These are phyloP conservation scores for Machimus atricapillus DNA, from an alignment of 2,888 invertebrate species.

Conservation along the genomic window DNA sequence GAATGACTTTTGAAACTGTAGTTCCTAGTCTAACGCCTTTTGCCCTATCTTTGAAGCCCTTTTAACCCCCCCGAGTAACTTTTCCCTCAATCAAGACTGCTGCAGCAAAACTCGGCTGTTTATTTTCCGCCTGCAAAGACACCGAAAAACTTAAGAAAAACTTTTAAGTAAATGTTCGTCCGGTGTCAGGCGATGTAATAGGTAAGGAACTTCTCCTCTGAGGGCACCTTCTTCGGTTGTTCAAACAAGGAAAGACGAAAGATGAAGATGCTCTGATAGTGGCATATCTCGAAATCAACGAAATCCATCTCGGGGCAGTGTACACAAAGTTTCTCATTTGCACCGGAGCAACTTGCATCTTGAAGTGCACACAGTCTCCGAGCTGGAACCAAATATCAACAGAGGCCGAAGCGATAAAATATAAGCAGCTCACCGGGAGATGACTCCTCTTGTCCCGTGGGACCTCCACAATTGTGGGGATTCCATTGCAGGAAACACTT, in stretches of 20 bases:
- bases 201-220: not conserved
- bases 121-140: not conserved
- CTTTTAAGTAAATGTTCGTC: slow-evolving; percentile 1
- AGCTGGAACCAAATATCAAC: not conserved
- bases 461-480: not conserved
- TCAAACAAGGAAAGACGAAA: not conserved
- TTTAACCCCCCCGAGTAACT: not conserved
- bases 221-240: not conserved
- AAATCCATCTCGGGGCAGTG: not conserved
- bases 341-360: not conserved
- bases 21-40: not conserved
- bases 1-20: not conserved
- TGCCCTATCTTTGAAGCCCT: not conserved
- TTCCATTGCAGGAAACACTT: slow-evolving; percentile 14
- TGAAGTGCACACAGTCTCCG: not conserved
- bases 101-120: slow-evolving; percentile 5
- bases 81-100: not conserved
- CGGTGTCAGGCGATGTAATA: not conserved
- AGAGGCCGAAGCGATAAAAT: not conserved
- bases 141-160: not conserved
- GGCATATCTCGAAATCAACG: slow-evolving; percentile 11
- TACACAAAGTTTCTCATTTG: slow-evolving; percentile 8
- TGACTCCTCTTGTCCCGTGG: not conserved
- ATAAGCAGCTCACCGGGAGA: not conserved
- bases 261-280: not conserved